These are phyloP conservation scores for Erebia aethiops DNA, from an alignment of 2,888 invertebrate genomes.

Conservation along the genomic window DNA sequence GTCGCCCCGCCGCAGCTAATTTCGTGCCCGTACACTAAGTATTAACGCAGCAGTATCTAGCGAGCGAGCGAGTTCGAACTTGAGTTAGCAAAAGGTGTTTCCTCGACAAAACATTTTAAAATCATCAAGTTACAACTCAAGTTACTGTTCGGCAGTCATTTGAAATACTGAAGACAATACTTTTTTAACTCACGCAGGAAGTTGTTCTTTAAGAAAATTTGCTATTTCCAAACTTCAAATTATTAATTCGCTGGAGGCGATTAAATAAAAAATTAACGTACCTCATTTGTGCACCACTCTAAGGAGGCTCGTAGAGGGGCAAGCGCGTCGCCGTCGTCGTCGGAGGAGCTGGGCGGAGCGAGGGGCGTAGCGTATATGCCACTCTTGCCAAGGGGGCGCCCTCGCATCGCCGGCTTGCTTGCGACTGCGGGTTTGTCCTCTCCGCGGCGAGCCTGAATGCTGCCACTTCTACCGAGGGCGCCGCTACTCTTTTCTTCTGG, in stretches of 20 bases:
- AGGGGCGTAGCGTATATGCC: constrained; percentile 92
- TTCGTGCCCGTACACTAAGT: too few species aligned
- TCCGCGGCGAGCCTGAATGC: constrained; percentile 47
- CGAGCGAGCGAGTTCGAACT: too few species aligned
- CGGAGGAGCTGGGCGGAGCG: constrained; percentile 64
- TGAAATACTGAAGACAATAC: too few species aligned
- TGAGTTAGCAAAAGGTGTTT: too few species aligned
- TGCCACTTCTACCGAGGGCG: constrained; percentile 47
- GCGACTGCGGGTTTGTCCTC: constrained; percentile 86
- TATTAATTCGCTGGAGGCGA: neutral
- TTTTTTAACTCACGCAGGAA: too few species aligned
- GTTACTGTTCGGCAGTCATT: too few species aligned
- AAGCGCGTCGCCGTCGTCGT: constrained; percentile 73
- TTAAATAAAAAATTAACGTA: constrained; percentile 38
- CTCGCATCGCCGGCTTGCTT: constrained; percentile 84
- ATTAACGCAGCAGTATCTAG: too few species aligned
- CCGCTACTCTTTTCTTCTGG: constrained; percentile 54
- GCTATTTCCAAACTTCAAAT: neutral
- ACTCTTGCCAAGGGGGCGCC: constrained; percentile 80
- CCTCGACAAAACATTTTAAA: too few species aligned
- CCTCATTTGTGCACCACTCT: constrained; percentile 81
- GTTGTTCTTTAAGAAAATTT: too few species aligned
- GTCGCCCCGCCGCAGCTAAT: too few species aligned
- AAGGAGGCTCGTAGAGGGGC: constrained; percentile 82
- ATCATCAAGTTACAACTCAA: too few species aligned